These are phyloP conservation scores for Stomatorhinus ivindoensis DNA, from an alignment of 2,113 vertebrate genomes.

Conservation along the genomic window DNA sequence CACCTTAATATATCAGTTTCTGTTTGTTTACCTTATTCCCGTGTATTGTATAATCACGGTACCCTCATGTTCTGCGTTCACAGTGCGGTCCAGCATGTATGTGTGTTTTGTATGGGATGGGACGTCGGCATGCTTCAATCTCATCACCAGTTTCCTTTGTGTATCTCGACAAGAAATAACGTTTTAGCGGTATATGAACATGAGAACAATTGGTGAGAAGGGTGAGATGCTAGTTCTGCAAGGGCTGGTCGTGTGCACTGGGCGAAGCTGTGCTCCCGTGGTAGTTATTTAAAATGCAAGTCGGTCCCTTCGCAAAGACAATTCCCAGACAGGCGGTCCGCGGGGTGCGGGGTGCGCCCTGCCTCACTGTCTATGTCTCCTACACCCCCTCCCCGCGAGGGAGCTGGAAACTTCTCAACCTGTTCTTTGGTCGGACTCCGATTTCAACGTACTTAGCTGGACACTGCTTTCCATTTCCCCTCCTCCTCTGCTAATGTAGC, in stretches of 20 bases:
- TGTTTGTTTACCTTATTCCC: background rate
- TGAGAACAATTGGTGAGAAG: too few species aligned
- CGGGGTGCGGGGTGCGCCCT: constrained; percentile 7
- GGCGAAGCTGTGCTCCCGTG: too few species aligned
- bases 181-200: background rate
- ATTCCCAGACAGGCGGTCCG: constrained; percentile 15
- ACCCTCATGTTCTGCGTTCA: background rate
- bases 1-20: background rate
- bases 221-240: background rate
- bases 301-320: constrained; percentile 6
- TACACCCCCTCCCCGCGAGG: background rate
- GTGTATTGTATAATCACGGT: background rate
- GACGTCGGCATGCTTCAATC: background rate
- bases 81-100: background rate
- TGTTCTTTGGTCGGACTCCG: background rate
- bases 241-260: background rate
- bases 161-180: background rate
- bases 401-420: constrained; percentile 17
- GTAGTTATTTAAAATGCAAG: constrained; percentile 6
- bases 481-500: background rate
- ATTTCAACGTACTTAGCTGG: background rate
- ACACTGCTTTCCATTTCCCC: too few species aligned
- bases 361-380: background rate
- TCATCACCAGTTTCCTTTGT: constrained; percentile 1
- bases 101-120: background rate